Evolutionary conservation across 2,888 invertebrate species (phyloP), one percentile per base, ranked within the genome.

Genomic region (Aleiodes testaceus): DNA sequence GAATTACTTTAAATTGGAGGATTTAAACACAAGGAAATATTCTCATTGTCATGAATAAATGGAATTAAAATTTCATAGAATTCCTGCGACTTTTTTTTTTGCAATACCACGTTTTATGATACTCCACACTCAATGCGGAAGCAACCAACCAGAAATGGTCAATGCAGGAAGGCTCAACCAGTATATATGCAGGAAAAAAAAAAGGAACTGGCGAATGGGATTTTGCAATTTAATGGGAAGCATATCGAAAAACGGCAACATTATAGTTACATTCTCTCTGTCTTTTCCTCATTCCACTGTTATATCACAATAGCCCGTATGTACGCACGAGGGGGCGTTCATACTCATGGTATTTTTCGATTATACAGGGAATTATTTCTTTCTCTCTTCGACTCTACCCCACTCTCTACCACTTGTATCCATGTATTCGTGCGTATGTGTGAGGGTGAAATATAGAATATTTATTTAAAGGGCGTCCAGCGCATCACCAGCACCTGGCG

Each of bases 401-500:
- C n/a, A n/a, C n/a, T 47, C 45, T 14, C 42, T 47, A 12, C 5
- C 14, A 14, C 30, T 7, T 14, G 30, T 30, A 42, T 18, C 36
- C 11, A 59, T 59, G 59, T 59, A 59, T 59, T 49, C 68, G 47
- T 49, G 71, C 59, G 69, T 61, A 50, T 22, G 12, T 12, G 52
- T 42, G 65, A 20, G 70, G 59, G 67, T 73, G 67, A 74, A 78
- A 76, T 76, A 78, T 74, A 75, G 73, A 77, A 78, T 77, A 78
- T 82, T 81, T 82, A 81, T 84, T 83, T 81, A 77, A 76, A 79
- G 73, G 73, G 73, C 67, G 55, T 70, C 44, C 71, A 67, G 71
- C 72, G 77, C 79, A 82, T 84, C 81, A 81, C 74, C 72, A 74
- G 76, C 82, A 82, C 78, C 82, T 82, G 83, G 77, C 72, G 70